phyloP scores from a whole-genome alignment of 2,888 invertebrate genomes.

The Laspeyria flexula region DNA sequence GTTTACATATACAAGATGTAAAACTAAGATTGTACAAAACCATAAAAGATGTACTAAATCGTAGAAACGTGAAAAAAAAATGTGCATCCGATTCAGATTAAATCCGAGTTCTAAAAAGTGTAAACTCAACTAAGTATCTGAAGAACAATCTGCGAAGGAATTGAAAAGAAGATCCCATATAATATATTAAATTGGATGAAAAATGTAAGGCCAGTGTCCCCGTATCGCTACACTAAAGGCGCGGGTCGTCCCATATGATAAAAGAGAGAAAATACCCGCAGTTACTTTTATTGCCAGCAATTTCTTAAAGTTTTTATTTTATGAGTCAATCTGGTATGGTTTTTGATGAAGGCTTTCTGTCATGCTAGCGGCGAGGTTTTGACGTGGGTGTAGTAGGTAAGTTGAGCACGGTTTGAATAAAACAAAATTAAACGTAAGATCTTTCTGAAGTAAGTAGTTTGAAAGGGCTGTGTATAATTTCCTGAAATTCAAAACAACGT shows the following conservation, averaged over 20 bases:
- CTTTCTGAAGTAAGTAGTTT: slow-evolving; percentile 15
- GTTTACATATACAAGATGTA: too few species aligned
- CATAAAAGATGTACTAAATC: too few species aligned
- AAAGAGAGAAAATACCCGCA: slow-evolving; percentile 37
- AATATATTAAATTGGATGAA: neutral
- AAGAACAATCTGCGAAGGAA: too few species aligned
- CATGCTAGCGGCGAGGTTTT: slow-evolving; percentile 22
- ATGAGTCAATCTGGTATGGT: slow-evolving; percentile 32
- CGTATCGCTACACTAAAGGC: slow-evolving; percentile 7
- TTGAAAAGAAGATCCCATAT: too few species aligned
- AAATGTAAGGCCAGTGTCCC: neutral
- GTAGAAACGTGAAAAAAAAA: too few species aligned
- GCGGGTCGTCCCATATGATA: slow-evolving; percentile 32
- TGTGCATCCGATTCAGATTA: too few species aligned
- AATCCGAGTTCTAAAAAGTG: too few species aligned
- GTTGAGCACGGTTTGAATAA: slow-evolving; percentile 36
- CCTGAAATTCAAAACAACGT: neutral
- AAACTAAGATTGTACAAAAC: too few species aligned
- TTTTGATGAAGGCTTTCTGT: slow-evolving; percentile 34
- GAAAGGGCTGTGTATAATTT: slow-evolving; percentile 9
- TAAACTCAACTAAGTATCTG: too few species aligned
- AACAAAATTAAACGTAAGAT: slow-evolving; percentile 36
- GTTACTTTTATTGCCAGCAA: slow-evolving; percentile 51
- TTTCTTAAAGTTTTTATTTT: slow-evolving; percentile 43
- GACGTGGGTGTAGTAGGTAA: slow-evolving; percentile 21